Conservation (phyloP, 2,113 vertebrate genomes). For the Nibea coibor region DNA sequence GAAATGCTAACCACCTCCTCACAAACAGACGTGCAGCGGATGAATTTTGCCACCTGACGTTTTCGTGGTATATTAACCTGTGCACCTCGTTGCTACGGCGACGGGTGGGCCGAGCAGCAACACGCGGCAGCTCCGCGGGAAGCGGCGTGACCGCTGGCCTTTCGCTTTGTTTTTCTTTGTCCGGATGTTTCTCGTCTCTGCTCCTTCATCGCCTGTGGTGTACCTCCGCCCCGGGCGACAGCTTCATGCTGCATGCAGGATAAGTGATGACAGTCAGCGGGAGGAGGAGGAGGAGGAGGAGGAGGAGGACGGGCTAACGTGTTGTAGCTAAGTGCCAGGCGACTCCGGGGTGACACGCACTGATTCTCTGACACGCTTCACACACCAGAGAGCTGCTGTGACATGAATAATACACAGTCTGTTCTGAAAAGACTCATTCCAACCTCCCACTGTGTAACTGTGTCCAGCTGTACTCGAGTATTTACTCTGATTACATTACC, state of each 20-base stretch:
- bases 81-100: not conserved
- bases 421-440: not conserved
- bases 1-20: not conserved
- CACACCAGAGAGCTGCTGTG: slow-evolving; percentile 2
- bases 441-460: too few species aligned
- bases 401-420: slow-evolving; percentile 12
- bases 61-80: not conserved
- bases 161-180: not conserved
- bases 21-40: not conserved
- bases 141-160: not conserved
- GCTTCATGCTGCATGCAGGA: slow-evolving; percentile 1
- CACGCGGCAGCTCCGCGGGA: not conserved
- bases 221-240: not conserved
- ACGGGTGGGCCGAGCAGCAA: not conserved
- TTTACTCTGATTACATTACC: too few species aligned
- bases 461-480: too few species aligned
- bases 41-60: not conserved
- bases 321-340: slow-evolving; percentile 13
- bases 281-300: not conserved
- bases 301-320: not conserved
- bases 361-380: slow-evolving; percentile 4
- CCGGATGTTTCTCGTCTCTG: not conserved
- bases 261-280: slow-evolving; percentile 18
- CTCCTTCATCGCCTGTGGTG: slow-evolving; percentile 8
- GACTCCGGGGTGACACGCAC: not conserved